These are phyloP conservation scores for Sesia apiformis DNA, from an alignment of 2,888 invertebrate species.

Conservation along the genomic window DNA sequence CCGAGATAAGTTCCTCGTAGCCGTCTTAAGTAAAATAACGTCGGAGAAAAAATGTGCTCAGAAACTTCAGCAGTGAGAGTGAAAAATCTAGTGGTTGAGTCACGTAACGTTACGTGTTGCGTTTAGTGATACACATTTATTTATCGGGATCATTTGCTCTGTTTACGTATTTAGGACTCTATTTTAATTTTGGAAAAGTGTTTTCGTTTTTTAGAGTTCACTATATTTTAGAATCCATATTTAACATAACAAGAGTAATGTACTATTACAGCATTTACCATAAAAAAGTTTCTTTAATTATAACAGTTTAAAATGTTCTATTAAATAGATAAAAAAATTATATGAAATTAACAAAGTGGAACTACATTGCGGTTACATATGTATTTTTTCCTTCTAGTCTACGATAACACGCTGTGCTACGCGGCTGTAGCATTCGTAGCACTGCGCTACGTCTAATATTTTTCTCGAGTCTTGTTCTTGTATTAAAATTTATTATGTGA, in stretches of 20 bases:
- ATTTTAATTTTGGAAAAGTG: background rate
- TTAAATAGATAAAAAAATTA: too few species aligned
- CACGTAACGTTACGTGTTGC: conserved; percentile 53
- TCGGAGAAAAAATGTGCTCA: conserved; percentile 59
- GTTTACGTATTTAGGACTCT: background rate
- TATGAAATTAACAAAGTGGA: too few species aligned
- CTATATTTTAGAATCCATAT: too few species aligned
- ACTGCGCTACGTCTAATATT: conserved; percentile 17
- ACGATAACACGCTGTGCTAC: conserved; percentile 15
- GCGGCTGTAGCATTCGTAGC: conserved; percentile 34
- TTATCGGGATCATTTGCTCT: conserved; percentile 13
- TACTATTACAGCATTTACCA: too few species aligned
- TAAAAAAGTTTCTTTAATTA: too few species aligned
- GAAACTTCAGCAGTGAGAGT: conserved; percentile 61
- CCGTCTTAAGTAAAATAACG: conserved; percentile 73
- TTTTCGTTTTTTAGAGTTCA: background rate
- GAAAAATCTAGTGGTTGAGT: conserved; percentile 38
- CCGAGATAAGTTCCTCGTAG: conserved; percentile 68
- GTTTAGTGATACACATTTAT: conserved; percentile 36
- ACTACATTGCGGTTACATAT: too few species aligned
- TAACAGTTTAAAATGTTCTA: too few species aligned
- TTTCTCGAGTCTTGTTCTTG: too few species aligned
- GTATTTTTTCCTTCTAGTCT: too few species aligned
- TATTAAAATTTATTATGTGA: too few species aligned
- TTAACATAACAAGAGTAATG: too few species aligned